Base-by-base conservation (phyloP, 2,888 invertebrate species). In the Callyntrura guangdongensis region DNA sequence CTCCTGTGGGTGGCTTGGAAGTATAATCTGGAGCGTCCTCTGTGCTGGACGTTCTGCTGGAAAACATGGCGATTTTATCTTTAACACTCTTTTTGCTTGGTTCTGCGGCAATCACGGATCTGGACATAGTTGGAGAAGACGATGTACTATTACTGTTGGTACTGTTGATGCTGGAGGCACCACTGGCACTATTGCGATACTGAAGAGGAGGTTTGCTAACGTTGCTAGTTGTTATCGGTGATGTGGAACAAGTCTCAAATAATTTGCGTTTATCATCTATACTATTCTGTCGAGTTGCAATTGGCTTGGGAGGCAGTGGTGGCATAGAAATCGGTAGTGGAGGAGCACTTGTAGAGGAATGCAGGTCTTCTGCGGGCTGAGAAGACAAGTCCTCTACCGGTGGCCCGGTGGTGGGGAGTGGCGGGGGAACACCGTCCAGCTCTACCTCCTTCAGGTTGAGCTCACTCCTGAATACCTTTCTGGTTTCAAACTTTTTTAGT, bases 21-120 rank as follows among this genome's bases (percentile, higher is more conserved):
- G 47, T n/a, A 6, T 22, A 85, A 64, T 92, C 92, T 61, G 92
- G 64, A 22, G 79, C 84, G 56, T 93, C 92, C 69, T 92, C 93
- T 25, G 85, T 79, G 45, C 74, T 92, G 12, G 91, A 86, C 56
- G 92, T 92, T 53, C 95, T 95, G 93, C 95, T 96, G 69, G 97
- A 97, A 95, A 98, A 98, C 97, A 98, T 97, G 89, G 98, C 98
- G 94, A 98, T 98, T 95, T 98, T 98, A 94, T 98, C 98, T 94
- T 97, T 96, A 86, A 98, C 97, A 94, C 97, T 97, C 93, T 96
- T 96, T 95, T 97, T 97, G 92, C 97, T 97, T 94, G 97, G 96
- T 93, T 97, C 97, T 95, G 97, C 91, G 91, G 82, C 36, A 56
- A 49, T 45, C 25, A 59, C 69, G 17, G 89, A 59, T 27, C 90